Percentiles rank a stretch among this genome's conserved stretches.
Conservation (phyloP, 2,113 vertebrate genomes). For the Entomyzon cyanotis region DNA sequence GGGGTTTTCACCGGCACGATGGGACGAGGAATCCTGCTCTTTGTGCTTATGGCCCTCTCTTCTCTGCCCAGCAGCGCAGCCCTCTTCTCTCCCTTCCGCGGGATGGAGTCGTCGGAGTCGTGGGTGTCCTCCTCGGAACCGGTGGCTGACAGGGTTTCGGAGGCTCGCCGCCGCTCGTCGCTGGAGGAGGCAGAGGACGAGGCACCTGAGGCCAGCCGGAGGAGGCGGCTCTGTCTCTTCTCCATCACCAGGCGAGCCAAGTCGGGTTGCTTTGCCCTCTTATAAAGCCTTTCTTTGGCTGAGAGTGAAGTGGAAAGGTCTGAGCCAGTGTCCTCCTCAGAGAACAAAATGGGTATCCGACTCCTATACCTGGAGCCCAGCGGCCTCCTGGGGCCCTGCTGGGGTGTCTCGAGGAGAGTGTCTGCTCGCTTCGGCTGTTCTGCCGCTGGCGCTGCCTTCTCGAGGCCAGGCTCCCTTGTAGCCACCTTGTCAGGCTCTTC, state of each 20-base stretch:
- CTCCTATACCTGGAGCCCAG: conserved; percentile 75
- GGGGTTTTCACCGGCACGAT: conserved; percentile 71
- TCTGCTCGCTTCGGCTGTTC: conserved; percentile 51
- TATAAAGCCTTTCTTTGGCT: conserved; percentile 77
- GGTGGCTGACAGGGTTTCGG: conserved; percentile 84
- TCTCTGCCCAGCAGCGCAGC: conserved; percentile 53
- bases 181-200: conserved; percentile 89
- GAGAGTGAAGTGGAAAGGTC: conserved; percentile 81
- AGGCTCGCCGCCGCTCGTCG: conserved; percentile 79
- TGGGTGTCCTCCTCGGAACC: conserved; percentile 93
- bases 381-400: conserved; percentile 29
- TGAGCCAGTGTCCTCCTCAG: conserved; percentile 87
- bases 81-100: conserved; percentile 70
- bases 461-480: conserved; percentile 11
- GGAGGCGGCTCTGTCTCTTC: conserved; percentile 84
- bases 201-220: conserved; percentile 81
- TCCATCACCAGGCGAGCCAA: conserved; percentile 86
- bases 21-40: conserved; percentile 90
- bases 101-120: conserved; percentile 78
- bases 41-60: conserved; percentile 62
- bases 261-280: conserved; percentile 79
- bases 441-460: neutral
- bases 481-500: conserved; percentile 35
- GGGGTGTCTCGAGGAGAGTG: neutral
- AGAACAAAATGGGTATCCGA: conserved; percentile 88